Evolutionary conservation across 2,797 vertebrate species (phyloP), one percentile per base, ranked within the genome.

Genomic region (Fistularia commersonii): DNA sequence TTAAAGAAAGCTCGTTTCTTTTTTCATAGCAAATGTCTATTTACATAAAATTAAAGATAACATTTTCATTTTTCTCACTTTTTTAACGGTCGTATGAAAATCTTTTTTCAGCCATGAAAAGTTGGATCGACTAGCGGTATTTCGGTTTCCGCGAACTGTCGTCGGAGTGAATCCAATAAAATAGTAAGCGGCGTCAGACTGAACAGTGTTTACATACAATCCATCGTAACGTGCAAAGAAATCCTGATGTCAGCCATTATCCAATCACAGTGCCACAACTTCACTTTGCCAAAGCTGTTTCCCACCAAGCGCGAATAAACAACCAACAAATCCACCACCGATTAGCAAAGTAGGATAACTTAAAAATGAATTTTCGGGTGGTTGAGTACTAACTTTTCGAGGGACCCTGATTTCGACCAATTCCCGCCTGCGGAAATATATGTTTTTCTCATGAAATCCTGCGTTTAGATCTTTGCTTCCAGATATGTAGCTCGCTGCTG

Each of bases 191-290:
- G 33, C 50, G 61, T 48, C 48, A 33, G n/a, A 32, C 14, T 41
- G 41, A 51, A 32, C 23, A 38, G 14, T 40, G 14, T 1, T n/a
- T 2, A 32, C 37, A 15, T 23, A 88, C 88, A 87, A 91, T 92
- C 91, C 91, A 93, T 93, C 91, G 92, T 92, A 88, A 92, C 93
- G 92, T 95, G 92, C 93, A 94, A 94, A 95, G 90, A 90, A 89
- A 91, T 91, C 93, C 89, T 82, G 23, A 23, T 23, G 23, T 23
- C 23, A 23, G 23, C 23, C 23, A 23, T 90, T 90, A 89, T 88
- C 89, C 87, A 88, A 89, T 93, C 92, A 94, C 93, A 94, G 93
- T 94, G 94, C 93, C 93, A 93, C 87, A 91, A 92, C 81, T 87
- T 84, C 82, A 87, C 87, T 88, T 67, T 66, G 61, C 67, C 57